These are phyloP conservation scores for Sarcophilus harrisii DNA, from an alignment of 2,797 vertebrate species.

Conservation along the genomic window DNA sequence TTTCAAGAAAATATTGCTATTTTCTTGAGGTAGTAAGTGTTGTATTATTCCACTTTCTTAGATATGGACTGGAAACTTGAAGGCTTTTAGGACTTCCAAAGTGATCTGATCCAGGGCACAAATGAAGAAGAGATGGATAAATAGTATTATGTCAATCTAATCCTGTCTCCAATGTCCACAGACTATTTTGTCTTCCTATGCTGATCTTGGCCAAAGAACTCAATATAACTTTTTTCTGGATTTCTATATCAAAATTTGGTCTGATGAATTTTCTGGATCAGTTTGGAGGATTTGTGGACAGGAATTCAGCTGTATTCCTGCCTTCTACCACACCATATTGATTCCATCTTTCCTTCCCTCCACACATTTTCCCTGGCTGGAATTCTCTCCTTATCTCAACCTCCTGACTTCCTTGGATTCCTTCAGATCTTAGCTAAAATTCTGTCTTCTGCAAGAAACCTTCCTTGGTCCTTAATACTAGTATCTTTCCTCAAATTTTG, in stretches of 20 bases:
- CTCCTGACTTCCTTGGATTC: neutral
- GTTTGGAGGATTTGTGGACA: neutral
- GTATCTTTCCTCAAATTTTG: neutral
- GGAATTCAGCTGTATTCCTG: neutral
- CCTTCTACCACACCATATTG: neutral
- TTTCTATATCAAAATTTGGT: neutral
- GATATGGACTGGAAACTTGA: neutral
- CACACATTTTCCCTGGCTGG: neutral
- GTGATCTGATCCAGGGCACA: neutral
- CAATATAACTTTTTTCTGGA: neutral
- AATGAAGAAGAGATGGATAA: no score
- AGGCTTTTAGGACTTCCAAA: neutral
- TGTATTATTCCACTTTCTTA: neutral
- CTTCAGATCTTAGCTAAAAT: neutral
- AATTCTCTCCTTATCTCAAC: neutral
- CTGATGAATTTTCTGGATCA: neutral
- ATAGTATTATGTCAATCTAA: no score
- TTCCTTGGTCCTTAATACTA: neutral
- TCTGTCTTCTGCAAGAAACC: neutral
- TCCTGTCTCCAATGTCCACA: neutral
- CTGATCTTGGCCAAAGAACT: neutral
- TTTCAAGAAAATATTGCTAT: no score
- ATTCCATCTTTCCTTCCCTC: neutral
- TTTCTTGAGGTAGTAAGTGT: neutral
- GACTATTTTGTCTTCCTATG: neutral